These are phyloP conservation scores for Achlya flavicornis DNA, from an alignment of 2,888 invertebrate genomes.

Conservation along the genomic window DNA sequence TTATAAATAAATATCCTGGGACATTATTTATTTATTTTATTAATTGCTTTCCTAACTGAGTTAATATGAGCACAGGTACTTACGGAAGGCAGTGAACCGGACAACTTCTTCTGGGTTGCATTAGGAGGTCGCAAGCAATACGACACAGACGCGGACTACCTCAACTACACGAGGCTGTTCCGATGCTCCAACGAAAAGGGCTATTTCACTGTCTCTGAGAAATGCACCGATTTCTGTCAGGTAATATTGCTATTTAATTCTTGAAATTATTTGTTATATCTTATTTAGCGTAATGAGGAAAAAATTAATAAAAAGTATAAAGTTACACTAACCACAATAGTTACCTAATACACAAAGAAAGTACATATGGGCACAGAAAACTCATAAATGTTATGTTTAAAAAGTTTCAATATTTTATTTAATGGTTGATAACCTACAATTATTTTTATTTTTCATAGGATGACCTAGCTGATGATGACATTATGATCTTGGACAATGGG, in stretches of 20 bases:
- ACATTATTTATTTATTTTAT: too few relatives aligned
- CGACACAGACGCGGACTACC: slow-evolving; percentile 94
- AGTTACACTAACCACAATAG: too few relatives aligned
- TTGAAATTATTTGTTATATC: too few relatives aligned
- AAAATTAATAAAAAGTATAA: too few relatives aligned
- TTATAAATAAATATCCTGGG: too few relatives aligned
- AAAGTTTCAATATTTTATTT: too few relatives aligned
- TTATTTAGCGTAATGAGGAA: too few relatives aligned
- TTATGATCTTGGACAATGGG: slow-evolving; percentile 99
- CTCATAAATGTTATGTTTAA: too few relatives aligned
- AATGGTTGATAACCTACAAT: not conserved
- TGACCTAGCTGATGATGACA: slow-evolving; percentile 99
- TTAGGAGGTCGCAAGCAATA: slow-evolving; percentile 95
- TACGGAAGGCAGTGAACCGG: slow-evolving; percentile 97
- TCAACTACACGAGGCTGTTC: slow-evolving; percentile 96
- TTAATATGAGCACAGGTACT: slow-evolving; percentile 83
- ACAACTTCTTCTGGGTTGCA: slow-evolving; percentile 99
- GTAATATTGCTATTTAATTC: slow-evolving; percentile 64
- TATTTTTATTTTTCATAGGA: slow-evolving; percentile 84
- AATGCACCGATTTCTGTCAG: slow-evolving; percentile 99
- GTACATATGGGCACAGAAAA: too few relatives aligned
- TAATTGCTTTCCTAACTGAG: too few relatives aligned
- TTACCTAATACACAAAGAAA: too few relatives aligned
- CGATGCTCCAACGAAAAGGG: slow-evolving; percentile 99
- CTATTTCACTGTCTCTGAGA: slow-evolving; percentile 99